phyloP scores from a whole-genome alignment of 1,140 invertebrate species.

The Oscheius sp. region DNA sequence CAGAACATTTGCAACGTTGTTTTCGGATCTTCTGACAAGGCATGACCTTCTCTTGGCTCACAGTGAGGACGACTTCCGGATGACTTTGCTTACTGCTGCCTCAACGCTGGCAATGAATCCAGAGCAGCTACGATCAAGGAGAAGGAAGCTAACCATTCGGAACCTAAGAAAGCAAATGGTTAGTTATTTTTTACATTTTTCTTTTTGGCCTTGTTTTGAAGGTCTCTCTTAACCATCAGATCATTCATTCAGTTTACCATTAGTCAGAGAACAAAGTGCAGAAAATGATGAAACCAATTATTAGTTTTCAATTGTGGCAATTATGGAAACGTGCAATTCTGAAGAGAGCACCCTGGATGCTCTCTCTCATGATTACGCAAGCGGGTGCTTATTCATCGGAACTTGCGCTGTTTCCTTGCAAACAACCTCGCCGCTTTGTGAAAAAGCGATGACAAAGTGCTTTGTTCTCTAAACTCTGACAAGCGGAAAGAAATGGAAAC shows the following conservation, averaged over 20 bases:
- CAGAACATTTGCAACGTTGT: slow-evolving; percentile 70
- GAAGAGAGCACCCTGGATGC: too few relatives aligned
- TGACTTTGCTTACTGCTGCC: slow-evolving; percentile 65
- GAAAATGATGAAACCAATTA: not conserved
- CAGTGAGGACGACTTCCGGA: slow-evolving; percentile 62
- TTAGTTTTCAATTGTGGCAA: too few relatives aligned
- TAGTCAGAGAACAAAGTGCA: not conserved
- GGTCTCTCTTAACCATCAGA: not conserved
- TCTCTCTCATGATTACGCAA: too few relatives aligned
- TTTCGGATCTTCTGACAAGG: slow-evolving; percentile 69
- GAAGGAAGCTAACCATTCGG: slow-evolving; percentile 62
- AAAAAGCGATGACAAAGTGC: too few relatives aligned
- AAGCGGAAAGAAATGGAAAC: too few relatives aligned
- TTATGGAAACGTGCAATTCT: too few relatives aligned
- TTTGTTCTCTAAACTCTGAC: too few relatives aligned
- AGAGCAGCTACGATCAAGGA: slow-evolving; percentile 62
- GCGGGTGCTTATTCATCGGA: too few relatives aligned
- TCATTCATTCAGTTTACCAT: too few relatives aligned
- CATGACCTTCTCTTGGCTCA: slow-evolving; percentile 65
- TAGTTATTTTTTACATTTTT: too few relatives aligned
- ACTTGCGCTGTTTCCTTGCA: too few relatives aligned
- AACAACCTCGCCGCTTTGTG: too few relatives aligned
- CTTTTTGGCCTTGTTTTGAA: slow-evolving; percentile 45
- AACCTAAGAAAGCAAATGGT: slow-evolving; percentile 62
- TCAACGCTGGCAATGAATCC: slow-evolving; percentile 67